These are phyloP conservation scores for Orthochromis malagaraziensis DNA, from an alignment of 2,113 vertebrate species.

Conservation along the genomic window DNA sequence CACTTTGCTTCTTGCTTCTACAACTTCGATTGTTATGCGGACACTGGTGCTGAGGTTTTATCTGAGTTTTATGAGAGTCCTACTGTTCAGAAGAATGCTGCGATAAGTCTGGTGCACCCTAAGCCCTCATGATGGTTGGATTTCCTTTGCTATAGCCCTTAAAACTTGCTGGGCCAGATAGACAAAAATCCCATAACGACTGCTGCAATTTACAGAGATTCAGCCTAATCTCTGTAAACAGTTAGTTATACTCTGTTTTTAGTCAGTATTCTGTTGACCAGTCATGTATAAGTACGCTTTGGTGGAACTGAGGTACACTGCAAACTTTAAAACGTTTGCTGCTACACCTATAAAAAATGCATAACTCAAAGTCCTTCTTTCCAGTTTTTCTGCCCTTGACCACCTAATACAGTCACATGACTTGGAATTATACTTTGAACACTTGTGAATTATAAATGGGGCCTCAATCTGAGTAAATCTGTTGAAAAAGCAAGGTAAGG, in stretches of 20 bases:
- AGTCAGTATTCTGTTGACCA: not conserved
- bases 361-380: not conserved
- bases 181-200: not conserved
- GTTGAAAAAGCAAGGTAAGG: not conserved
- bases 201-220: not conserved
- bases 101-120: not conserved
- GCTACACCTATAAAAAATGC: not conserved
- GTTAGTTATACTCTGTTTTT: not conserved
- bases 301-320: not conserved
- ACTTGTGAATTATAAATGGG: not conserved
- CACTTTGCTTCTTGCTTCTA: not conserved
- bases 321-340: not conserved
- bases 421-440: not conserved
- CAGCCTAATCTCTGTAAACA: not conserved
- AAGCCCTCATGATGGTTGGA: not conserved
- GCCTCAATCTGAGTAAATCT: not conserved
- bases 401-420: not conserved
- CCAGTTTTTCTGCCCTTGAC: not conserved
- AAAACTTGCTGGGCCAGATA: not conserved
- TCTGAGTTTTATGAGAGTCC: not conserved
- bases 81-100: not conserved
- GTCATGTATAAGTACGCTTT: not conserved
- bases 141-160: not conserved
- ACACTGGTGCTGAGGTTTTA: not conserved
- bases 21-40: fast-evolving